These are phyloP conservation scores for Nasonia oneida DNA, from an alignment of 2,888 invertebrate genomes.

Conservation along the genomic window DNA sequence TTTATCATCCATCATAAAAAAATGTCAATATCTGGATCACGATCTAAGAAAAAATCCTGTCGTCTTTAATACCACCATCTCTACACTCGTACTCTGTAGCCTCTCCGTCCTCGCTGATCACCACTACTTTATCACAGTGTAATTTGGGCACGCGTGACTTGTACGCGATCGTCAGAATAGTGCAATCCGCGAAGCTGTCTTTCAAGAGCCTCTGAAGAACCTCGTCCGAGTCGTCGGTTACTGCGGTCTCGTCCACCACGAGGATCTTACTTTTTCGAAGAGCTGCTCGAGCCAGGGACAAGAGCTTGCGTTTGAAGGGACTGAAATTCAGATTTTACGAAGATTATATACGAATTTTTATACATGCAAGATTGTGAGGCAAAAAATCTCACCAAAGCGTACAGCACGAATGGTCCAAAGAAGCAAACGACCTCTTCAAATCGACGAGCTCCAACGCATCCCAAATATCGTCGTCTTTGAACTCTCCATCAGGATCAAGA, in stretches of 20 bases:
- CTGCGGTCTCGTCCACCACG: constrained; percentile 94
- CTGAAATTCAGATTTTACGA: constrained; percentile 80
- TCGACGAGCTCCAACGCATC: constrained; percentile 88
- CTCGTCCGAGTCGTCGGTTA: constrained; percentile 95
- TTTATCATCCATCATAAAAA: neutral
- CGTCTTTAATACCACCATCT: neutral
- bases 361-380: neutral
- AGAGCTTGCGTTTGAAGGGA: constrained; percentile 92
- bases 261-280: constrained; percentile 90
- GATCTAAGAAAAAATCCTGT: neutral
- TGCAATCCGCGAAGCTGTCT: constrained; percentile 88
- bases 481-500: constrained; percentile 90
- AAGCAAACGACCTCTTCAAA: constrained; percentile 85
- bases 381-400: constrained; percentile 70
- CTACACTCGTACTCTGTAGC: constrained; percentile 84
- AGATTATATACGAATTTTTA: neutral
- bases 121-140: constrained; percentile 93
- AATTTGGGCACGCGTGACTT: constrained; percentile 89
- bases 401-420: constrained; percentile 84
- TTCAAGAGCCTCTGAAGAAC: constrained; percentile 92
- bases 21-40: neutral
- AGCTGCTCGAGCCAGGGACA: constrained; percentile 93
- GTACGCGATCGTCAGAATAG: constrained; percentile 94
- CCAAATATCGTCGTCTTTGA: constrained; percentile 91
- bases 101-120: constrained; percentile 88